Conservation (phyloP, 1,140 invertebrate species). For the Aphidius ervi region DNA sequence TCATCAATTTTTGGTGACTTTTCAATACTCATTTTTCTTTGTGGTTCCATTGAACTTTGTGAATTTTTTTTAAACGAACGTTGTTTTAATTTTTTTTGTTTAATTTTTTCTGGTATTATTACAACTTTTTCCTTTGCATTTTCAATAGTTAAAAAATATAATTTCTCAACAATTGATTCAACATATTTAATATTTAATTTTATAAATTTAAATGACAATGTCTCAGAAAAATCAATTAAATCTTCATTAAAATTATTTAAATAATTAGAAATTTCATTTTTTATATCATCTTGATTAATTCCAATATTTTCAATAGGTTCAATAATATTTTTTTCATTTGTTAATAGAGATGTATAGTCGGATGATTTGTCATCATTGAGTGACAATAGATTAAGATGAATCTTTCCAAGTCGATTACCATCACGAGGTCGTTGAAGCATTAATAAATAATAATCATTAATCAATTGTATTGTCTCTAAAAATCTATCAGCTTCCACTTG, state of each 20-base stretch:
- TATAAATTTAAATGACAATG: constrained; percentile 16
- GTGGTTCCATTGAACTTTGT: background rate
- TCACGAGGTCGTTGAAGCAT: constrained; percentile 39
- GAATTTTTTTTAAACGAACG: constrained; percentile 9
- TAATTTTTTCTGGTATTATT: background rate
- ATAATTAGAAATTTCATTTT: constrained; percentile 16
- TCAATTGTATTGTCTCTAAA: constrained; percentile 49
- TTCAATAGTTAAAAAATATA: constrained; percentile 5
- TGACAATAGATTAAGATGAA: constrained; percentile 4
- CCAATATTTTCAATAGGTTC: no score
- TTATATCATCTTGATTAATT: constrained; percentile 10
- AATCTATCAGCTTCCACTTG: constrained; percentile 59
- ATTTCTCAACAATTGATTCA: constrained; percentile 19
- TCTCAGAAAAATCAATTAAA: constrained; percentile 3
- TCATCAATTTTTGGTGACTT: background rate
- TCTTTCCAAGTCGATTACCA: constrained; percentile 16
- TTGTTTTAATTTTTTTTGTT: constrained; percentile 9
- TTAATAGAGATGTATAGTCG: no score
- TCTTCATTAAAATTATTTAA: background rate
- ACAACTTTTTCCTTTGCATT: constrained; percentile 21
- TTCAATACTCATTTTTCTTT: background rate
- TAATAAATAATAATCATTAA: constrained; percentile 57
- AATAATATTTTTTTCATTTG: no score
- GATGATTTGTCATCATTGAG: background rate
- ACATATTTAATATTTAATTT: constrained; percentile 20